A percentile compares a stretch with the other conserved stretches of the same genome.
Evolutionary conservation across 2,888 invertebrate genomes (phyloP).

Genomic region (Stratiomys singularior): DNA sequence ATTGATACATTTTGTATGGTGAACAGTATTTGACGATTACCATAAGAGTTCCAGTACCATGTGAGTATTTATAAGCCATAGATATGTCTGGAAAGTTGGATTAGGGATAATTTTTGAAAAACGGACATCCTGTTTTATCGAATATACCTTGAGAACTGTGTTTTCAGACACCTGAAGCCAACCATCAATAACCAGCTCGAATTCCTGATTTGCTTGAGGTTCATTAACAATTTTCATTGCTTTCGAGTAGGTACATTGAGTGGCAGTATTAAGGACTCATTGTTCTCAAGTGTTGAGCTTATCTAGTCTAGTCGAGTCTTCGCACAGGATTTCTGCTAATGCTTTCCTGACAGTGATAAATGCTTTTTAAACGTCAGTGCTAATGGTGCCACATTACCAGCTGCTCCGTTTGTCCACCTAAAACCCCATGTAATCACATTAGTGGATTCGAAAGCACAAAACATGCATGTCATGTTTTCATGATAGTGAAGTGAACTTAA

Average conservation of each 20-base stretch:
- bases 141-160: too few relatives aligned
- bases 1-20: too few relatives aligned
- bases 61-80: too few relatives aligned
- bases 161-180: neutral
- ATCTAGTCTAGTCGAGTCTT: neutral
- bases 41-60: too few relatives aligned
- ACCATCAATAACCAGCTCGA: neutral
- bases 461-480: conserved; percentile 29
- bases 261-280: conserved; percentile 1
- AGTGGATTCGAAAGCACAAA: conserved; percentile 14
- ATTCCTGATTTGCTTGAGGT: conserved; percentile 12
- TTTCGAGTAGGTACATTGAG: neutral
- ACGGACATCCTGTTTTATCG: too few relatives aligned
- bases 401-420: conserved; percentile 28
- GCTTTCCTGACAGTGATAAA: conserved; percentile 45
- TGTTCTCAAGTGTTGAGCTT: neutral
- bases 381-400: conserved; percentile 37
- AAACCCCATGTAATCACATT: conserved; percentile 36
- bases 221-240: conserved; percentile 25
- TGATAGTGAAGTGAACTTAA: neutral
- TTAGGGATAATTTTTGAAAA: too few relatives aligned
- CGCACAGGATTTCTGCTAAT: conserved; percentile 34
- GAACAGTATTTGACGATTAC: too few relatives aligned
- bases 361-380: conserved; percentile 34
- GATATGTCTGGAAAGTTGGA: too few relatives aligned